phyloP scores from a whole-genome alignment of 2,888 invertebrate species.

The Xestia xanthographa region DNA sequence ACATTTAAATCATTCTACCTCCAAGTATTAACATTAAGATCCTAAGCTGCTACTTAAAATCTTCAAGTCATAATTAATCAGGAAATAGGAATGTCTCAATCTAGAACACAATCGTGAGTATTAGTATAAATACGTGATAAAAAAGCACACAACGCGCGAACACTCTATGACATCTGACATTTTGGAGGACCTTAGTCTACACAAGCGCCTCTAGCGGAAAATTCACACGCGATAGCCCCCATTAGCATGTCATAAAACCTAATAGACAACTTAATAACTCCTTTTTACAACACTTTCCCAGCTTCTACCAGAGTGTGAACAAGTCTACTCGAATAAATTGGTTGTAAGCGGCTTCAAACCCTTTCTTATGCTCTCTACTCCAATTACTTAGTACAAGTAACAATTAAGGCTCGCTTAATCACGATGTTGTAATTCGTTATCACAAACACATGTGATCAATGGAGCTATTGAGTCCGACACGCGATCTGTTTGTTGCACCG shows the following conservation, averaged over 20 bases:
- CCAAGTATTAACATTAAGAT: too few species aligned
- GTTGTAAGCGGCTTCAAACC: conserved; percentile 31
- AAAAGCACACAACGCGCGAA: too few species aligned
- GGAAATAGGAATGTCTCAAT: too few species aligned
- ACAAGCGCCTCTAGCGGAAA: too few species aligned
- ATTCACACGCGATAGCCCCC: too few species aligned
- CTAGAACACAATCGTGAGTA: too few species aligned
- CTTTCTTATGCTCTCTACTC: conserved; percentile 34
- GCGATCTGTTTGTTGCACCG: conserved; percentile 56
- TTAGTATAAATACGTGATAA: too few species aligned
- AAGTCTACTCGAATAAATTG: conserved; percentile 28
- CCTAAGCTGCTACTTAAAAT: too few species aligned
- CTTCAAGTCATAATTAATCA: too few species aligned
- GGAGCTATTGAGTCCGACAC: conserved; percentile 62
- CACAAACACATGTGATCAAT: conserved; percentile 66
- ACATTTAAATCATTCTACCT: too few species aligned
- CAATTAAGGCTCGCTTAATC: conserved; percentile 57
- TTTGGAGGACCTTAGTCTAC: too few species aligned
- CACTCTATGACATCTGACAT: too few species aligned
- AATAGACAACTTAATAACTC: conserved; percentile 21
- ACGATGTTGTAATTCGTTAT: conserved; percentile 61
- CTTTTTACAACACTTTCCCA: conserved; percentile 24
- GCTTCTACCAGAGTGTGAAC: conserved; percentile 40
- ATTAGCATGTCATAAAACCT: conserved; percentile 17
- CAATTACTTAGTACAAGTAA: conserved; percentile 60